Evolutionary conservation across 2,113 vertebrate species (phyloP).

Genomic region (Meriones unguiculatus): DNA sequence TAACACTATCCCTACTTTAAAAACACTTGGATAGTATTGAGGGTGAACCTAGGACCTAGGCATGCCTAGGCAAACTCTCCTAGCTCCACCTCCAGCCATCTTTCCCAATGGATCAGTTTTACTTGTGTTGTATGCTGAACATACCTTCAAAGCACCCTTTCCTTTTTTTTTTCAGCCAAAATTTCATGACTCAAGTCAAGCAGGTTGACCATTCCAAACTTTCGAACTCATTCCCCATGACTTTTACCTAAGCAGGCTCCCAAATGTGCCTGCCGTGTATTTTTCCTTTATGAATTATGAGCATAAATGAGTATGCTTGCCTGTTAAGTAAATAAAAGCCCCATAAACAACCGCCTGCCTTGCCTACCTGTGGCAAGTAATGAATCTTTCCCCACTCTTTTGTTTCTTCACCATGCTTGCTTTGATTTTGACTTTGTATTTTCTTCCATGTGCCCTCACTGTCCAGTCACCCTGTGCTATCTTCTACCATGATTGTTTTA

Average conservation of each 20-base stretch:
- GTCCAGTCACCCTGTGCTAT: not conserved
- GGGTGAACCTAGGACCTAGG: too few species aligned
- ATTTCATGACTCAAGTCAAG: not conserved
- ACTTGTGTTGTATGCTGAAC: not conserved
- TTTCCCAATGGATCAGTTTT: not conserved
- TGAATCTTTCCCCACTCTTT: not conserved
- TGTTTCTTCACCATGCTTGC: not conserved
- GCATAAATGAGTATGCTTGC: not conserved
- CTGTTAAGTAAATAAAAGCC: not conserved
- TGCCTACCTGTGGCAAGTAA: not conserved
- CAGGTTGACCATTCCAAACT: not conserved
- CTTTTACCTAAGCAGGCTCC: not conserved
- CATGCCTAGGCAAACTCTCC: not conserved
- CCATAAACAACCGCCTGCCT: not conserved
- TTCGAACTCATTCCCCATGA: not conserved
- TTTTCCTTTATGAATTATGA: not conserved
- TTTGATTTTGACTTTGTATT: not conserved
- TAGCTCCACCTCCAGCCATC: not conserved
- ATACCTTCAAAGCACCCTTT: not conserved
- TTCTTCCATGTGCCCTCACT: not conserved
- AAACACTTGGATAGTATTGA: not conserved
- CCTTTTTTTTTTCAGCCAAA: not conserved
- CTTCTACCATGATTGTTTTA: not conserved
- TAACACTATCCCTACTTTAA: not conserved
- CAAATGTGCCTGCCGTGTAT: not conserved